A percentile compares a stretch with the other conserved stretches of the same genome.
Conservation (phyloP, 2,797 vertebrate genomes). For the Sebastes vulpes region DNA sequence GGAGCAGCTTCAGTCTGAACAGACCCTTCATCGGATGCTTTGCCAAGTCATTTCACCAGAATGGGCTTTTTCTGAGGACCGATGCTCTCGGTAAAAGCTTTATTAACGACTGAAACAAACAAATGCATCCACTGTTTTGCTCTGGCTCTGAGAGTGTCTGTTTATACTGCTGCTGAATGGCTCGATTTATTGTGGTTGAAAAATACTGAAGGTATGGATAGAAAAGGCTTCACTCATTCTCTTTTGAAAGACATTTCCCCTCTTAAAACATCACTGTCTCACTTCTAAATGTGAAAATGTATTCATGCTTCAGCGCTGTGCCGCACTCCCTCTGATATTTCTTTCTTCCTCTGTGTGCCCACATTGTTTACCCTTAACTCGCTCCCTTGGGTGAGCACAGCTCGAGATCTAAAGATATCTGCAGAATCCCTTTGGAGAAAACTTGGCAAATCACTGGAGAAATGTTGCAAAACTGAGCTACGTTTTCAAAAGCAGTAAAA, state of each 20-base stretch:
- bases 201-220: constrained; percentile 53
- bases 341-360: constrained; percentile 51
- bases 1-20: constrained; percentile 81
- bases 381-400: constrained; percentile 57
- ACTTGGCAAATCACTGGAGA: constrained; percentile 42
- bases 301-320: constrained; percentile 45
- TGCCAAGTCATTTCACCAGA: constrained; percentile 79
- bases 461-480: constrained; percentile 36
- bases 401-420: constrained; percentile 64
- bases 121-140: constrained; percentile 66
- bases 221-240: constrained; percentile 56
- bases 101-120: constrained; percentile 75
- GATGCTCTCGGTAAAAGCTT: constrained; percentile 73
- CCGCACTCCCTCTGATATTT: constrained; percentile 46
- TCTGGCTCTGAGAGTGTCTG: constrained; percentile 53
- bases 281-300: constrained; percentile 51
- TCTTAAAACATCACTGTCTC: constrained; percentile 62
- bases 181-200: constrained; percentile 62
- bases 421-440: constrained; percentile 44
- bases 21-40: constrained; percentile 80
- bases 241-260: constrained; percentile 61
- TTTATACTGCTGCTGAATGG: constrained; percentile 68
- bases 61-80: constrained; percentile 63
- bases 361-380: constrained; percentile 70
- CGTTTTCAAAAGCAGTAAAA: constrained; percentile 30